Conservation (phyloP, 64 coral and sea anemone genomes). For the Pocillopora damicornis region DNA sequence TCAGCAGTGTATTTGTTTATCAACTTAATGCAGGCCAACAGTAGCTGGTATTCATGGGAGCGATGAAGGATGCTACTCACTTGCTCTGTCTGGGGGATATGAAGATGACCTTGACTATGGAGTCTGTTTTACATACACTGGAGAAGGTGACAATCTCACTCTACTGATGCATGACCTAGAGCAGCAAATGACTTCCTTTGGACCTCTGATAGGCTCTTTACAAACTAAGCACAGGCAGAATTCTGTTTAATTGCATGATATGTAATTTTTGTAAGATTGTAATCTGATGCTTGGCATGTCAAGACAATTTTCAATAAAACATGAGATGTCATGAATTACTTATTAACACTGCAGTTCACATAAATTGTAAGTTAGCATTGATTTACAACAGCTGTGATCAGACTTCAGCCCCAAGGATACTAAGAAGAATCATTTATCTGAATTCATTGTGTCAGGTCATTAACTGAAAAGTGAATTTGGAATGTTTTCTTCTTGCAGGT, state of each 20-base stretch:
- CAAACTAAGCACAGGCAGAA: no score
- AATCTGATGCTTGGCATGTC: neutral
- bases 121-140: slow-evolving; percentile 93
- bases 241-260: neutral
- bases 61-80: slow-evolving; percentile 81
- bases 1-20: neutral
- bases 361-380: no score
- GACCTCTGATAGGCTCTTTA: no score
- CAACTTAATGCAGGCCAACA: slow-evolving; percentile 50
- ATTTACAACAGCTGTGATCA: no score
- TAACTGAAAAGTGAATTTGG: neutral
- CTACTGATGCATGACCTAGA: neutral
- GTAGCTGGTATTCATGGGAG: slow-evolving; percentile 93
- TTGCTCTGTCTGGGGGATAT: slow-evolving; percentile 91
- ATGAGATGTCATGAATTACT: no score
- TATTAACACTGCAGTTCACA: no score
- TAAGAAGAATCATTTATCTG: no score
- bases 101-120: slow-evolving; percentile 95
- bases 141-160: slow-evolving; percentile 50
- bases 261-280: neutral
- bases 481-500: slow-evolving; percentile 44
- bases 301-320: no score
- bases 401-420: no score
- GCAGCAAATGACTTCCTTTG: neutral
- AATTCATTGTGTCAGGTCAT: no score